Conservation (phyloP, 2,113 vertebrate genomes). For the Mustela lutreola region DNA sequence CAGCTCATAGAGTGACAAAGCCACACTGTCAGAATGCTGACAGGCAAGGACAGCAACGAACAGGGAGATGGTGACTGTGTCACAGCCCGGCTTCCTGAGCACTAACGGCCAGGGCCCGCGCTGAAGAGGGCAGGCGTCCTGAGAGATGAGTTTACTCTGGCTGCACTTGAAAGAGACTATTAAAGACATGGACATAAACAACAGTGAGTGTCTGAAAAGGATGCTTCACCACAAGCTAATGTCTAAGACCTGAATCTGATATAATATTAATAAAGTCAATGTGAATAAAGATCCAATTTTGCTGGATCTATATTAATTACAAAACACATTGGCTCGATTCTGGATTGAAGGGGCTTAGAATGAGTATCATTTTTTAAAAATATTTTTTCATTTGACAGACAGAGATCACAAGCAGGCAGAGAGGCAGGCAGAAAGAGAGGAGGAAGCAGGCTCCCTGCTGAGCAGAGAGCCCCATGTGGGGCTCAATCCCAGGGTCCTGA, state of each 20-base stretch:
- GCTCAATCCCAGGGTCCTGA: no score
- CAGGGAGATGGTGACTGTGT: neutral
- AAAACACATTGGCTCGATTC: constrained; percentile 2
- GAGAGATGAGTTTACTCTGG: neutral
- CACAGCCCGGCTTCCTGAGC: neutral
- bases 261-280: neutral
- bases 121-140: neutral
- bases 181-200: neutral
- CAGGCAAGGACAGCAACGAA: neutral
- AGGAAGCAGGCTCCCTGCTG: no score
- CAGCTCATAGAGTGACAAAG: constrained; percentile 66
- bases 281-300: neutral
- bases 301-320: constrained; percentile 28
- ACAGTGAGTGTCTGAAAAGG: neutral
- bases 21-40: constrained; percentile 23
- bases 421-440: no score
- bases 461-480: no score
- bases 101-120: neutral
- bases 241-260: neutral
- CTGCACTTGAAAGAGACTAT: neutral
- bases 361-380: neutral
- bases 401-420: no score
- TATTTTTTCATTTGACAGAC: no score
- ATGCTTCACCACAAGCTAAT: neutral
- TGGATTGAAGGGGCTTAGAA: neutral